Evolutionary conservation across 1,140 invertebrate species (phyloP), one percentile per base, ranked within the genome.

Genomic region (Orussus abietinus): DNA sequence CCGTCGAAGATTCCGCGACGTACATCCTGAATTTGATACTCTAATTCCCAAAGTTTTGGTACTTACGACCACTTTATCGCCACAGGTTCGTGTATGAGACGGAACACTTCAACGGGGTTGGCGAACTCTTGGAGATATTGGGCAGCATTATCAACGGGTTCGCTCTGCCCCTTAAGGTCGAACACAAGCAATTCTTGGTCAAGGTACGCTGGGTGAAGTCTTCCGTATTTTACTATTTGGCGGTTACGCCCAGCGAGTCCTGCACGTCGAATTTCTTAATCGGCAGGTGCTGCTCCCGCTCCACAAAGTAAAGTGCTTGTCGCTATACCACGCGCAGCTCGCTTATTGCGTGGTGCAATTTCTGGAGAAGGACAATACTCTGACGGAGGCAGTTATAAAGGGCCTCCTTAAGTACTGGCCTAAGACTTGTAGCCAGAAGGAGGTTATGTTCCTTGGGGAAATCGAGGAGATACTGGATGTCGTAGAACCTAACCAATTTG

Each of bases 321-420:
- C 86, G 75, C 69, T 96, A 77, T 87, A 92, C 82, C 81, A 99
- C 84, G 85, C 96, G 81, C 93, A 98, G 82, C 80, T 98, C 65
- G 92, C 95, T 59, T 99, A 99, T 77, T 99, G 96, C 80, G 94
- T 99, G 67, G 96, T 99, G 55, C 96, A 99, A 79, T 99, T 99
- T 81, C 77, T 99, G 46, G 96, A 99, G 78, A 99, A 99, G 74
- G 96, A 99, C 79, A 83, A 94, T 55, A 88, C 86, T 55, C 80
- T 99, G 58, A 98, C 95, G 50, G 93, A 98, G 77, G 90, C 90
- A 47, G 95, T 99, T 38, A 87, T 98, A 59, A 85, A 90, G 66
- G 91, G 93, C 54, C 81, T 99, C 59, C 81, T 99, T 55, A 98
- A 98, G 75, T 97, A 94, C 78, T 99, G 96, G 96, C 96, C 96